Evolutionary conservation across 2,113 vertebrate species (phyloP).

Genomic region (Diadophis punctatus): DNA sequence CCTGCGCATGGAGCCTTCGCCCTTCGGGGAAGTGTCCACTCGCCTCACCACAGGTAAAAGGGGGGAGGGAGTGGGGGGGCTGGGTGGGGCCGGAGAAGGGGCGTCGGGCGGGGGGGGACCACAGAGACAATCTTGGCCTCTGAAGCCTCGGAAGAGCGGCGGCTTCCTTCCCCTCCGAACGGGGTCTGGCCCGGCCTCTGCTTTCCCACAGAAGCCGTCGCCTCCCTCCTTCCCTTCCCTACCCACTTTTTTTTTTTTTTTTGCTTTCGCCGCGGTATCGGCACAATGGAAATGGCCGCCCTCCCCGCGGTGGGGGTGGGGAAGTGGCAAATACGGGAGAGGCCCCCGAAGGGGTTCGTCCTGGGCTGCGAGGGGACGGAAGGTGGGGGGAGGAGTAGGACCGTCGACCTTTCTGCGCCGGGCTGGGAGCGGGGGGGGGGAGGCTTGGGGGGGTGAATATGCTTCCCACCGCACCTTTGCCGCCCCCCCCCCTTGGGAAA

Average conservation of each 20-base stretch:
- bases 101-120: constrained; percentile 13
- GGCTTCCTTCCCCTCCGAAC: background rate
- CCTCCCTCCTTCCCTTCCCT: background rate
- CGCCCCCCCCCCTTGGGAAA: background rate
- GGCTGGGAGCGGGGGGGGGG: background rate
- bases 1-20: constrained; percentile 91
- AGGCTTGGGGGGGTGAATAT: background rate
- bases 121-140: background rate
- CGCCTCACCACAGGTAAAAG: constrained; percentile 86
- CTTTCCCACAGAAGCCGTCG: background rate
- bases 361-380: background rate
- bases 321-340: background rate
- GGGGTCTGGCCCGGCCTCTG: background rate
- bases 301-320: constrained; percentile 26
- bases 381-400: background rate
- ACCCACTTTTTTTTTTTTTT: background rate
- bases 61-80: background rate
- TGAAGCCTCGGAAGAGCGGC: background rate
- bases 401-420: background rate
- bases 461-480: constrained; percentile 1
- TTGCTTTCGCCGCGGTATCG: constrained; percentile 31
- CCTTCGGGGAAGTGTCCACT: constrained; percentile 90
- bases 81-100: background rate
- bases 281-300: constrained; percentile 61
- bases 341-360: constrained; percentile 3